Percentiles rank a stretch among this genome's conserved stretches.
Evolutionary conservation across 1,140 invertebrate genomes (phyloP).

Genomic region (Eciton burchellii): DNA sequence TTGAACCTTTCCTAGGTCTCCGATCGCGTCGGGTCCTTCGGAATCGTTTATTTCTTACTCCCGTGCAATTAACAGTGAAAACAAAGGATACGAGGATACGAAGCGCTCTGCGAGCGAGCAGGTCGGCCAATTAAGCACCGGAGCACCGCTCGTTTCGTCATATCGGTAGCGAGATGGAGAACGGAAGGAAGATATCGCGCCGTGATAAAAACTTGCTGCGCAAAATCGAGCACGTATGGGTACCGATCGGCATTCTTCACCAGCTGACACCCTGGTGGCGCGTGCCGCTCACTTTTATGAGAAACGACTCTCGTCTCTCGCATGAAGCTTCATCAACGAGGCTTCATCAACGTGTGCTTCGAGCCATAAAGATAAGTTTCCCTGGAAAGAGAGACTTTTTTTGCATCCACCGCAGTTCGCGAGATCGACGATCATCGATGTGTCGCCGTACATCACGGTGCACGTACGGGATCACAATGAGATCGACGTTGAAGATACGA

Average conservation of each 20-base stretch:
- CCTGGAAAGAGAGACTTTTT: not conserved
- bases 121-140: conserved; percentile 18
- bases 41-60: conserved; percentile 3
- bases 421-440: not conserved
- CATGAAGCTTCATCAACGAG: conserved; percentile 63
- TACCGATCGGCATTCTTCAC: conserved; percentile 70
- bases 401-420: not conserved
- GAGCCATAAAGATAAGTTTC: conserved; percentile 43
- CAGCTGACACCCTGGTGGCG: conserved; percentile 73
- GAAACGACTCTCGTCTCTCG: conserved; percentile 53
- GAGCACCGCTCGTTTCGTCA: conserved; percentile 43
- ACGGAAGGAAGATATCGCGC: conserved; percentile 60
- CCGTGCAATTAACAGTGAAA: not conserved
- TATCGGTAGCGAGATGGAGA: conserved; percentile 60
- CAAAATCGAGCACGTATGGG: conserved; percentile 65
- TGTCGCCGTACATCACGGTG: not conserved
- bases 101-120: not conserved
- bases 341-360: conserved; percentile 63
- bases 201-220: conserved; percentile 74
- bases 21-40: conserved; percentile 24
- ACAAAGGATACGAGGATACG: not conserved
- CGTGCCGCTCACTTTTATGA: conserved; percentile 66
- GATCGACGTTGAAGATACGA: conserved; percentile 13
- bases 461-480: conserved; percentile 5
- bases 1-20: conserved; percentile 64